These are phyloP conservation scores for Proctacanthus coquilletti DNA, from an alignment of 1,140 invertebrate species.

Conservation along the genomic window DNA sequence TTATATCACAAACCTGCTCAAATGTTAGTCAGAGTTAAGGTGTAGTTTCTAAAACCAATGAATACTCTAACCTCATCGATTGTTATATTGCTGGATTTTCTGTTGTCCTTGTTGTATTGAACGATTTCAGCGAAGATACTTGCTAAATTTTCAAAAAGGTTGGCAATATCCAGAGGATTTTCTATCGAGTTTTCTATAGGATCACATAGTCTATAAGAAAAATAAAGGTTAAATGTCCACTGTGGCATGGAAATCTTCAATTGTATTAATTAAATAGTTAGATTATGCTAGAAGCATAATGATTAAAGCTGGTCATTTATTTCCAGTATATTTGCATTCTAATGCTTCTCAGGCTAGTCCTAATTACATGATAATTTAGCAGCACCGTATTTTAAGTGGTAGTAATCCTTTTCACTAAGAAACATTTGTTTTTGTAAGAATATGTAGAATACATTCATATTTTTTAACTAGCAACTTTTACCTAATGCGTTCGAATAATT, in stretches of 20 bases:
- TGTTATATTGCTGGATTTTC: slow-evolving; percentile 57
- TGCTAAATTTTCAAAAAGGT: slow-evolving; percentile 65
- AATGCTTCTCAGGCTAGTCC: not conserved
- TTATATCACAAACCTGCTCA: slow-evolving; percentile 50
- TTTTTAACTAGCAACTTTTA: too few species aligned
- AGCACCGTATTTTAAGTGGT: too few species aligned
- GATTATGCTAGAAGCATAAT: too few species aligned
- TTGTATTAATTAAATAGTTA: slow-evolving; percentile 9
- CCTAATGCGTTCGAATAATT: too few species aligned
- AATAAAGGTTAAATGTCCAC: slow-evolving; percentile 7
- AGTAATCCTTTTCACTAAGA: too few species aligned
- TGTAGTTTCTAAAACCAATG: too few species aligned
- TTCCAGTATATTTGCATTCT: too few species aligned
- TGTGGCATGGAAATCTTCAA: slow-evolving; percentile 5
- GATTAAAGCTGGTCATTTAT: too few species aligned
- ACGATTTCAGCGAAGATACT: slow-evolving; percentile 74
- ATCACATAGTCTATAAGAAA: slow-evolving; percentile 59
- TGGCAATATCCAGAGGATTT: slow-evolving; percentile 55
- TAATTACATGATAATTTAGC: not conserved
- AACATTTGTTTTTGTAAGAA: too few species aligned
- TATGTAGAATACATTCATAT: too few species aligned
- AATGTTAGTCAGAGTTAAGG: too few species aligned
- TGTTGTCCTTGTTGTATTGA: slow-evolving; percentile 91
- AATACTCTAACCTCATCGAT: slow-evolving; percentile 50
- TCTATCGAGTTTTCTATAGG: slow-evolving; percentile 46